Base-by-base conservation (phyloP, 2,888 invertebrate species). In the Stenchaetothrips biformis region DNA sequence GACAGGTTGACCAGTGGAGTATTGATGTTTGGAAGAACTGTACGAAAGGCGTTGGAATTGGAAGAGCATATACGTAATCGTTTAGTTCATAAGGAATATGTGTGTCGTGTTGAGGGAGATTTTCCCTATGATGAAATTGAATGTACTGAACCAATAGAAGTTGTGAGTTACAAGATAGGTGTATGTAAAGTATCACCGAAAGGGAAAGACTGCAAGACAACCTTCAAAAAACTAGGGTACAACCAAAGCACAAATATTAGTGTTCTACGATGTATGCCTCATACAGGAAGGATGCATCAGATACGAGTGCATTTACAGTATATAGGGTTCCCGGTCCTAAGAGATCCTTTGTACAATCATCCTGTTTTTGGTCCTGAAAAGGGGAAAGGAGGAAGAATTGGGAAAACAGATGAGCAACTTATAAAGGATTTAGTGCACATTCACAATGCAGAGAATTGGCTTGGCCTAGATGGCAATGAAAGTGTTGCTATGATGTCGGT, bases 281-380 rank as follows among this genome's bases (percentile, higher is more conserved):
- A 87, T 74, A 90, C 91, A 3, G 91, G 91, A 0, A 85, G 91
- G 82, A 91, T 90, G 83, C 91, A 91, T 85, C 91, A 91, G 85
- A 91, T 91, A 82, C 85, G 91, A 79, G 89, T 91, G 27, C 91
- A 91, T 85, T 87, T 91, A 37, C 91, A 91, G 84, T 91, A 87
- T 84, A 85, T 91, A 89, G 90, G 90, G 6, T 87, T 87, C 85
- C 91, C 91, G 6, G 90, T 91, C 79, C 85, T 89, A 18, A 90
- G 90, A 84, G 91, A 91, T 84, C 88, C 88, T 2, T 84, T 91
- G 48, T 91, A 91, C 85, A 91, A 90, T 84, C 87, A 88, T 25
- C 67, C 67, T 25, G 67, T 74, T 0, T 74, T 74, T 74, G 67
- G 67, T 21, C 67, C 67, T 25, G 67, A 74, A 21, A 74, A 74